phyloP scores from a whole-genome alignment of 2,888 invertebrate genomes.

The Ecdyonurus torrentis region DNA sequence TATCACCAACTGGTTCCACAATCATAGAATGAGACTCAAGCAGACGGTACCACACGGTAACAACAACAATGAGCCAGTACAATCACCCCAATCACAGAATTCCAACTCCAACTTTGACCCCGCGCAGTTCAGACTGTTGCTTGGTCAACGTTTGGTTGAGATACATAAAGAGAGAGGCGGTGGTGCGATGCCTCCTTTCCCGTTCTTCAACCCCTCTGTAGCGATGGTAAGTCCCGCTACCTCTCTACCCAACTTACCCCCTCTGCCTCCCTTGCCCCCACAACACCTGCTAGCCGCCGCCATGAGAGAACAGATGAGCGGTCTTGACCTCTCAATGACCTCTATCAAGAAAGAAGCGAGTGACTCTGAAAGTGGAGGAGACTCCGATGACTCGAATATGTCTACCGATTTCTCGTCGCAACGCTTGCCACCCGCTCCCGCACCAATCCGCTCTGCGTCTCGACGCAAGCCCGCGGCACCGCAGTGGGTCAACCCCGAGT shows the following conservation, averaged over 20 bases:
- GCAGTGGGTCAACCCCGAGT: slow-evolving; percentile 93
- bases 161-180: slow-evolving; percentile 74
- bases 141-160: slow-evolving; percentile 77
- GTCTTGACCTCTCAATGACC: slow-evolving; percentile 75
- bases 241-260: slow-evolving; percentile 29
- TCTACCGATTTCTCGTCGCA: slow-evolving; percentile 27
- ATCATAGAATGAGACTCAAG: slow-evolving; percentile 95
- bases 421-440: slow-evolving; percentile 13
- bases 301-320: slow-evolving; percentile 64
- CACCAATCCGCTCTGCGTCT: slow-evolving; percentile 33
- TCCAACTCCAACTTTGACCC: slow-evolving; percentile 48
- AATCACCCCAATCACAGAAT: slow-evolving; percentile 7
- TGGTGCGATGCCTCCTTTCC: slow-evolving; percentile 33
- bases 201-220: slow-evolving; percentile 58
- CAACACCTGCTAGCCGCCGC: slow-evolving; percentile 30
- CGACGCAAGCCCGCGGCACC: slow-evolving; percentile 90
- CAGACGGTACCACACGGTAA: slow-evolving; percentile 27
- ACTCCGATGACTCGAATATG: slow-evolving; percentile 50
- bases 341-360: slow-evolving; percentile 63
- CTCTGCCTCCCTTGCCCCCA: slow-evolving; percentile 9
- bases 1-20: slow-evolving; percentile 99
- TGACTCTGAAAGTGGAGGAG: slow-evolving; percentile 52
- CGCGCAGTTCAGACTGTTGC: slow-evolving; percentile 72
- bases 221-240: slow-evolving; percentile 48
- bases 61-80: slow-evolving; percentile 31